Percentiles rank a stretch among this genome's conserved stretches.
Evolutionary conservation across 2,888 invertebrate genomes (phyloP).

Genomic region (Caenorhabditis imperialis): DNA sequence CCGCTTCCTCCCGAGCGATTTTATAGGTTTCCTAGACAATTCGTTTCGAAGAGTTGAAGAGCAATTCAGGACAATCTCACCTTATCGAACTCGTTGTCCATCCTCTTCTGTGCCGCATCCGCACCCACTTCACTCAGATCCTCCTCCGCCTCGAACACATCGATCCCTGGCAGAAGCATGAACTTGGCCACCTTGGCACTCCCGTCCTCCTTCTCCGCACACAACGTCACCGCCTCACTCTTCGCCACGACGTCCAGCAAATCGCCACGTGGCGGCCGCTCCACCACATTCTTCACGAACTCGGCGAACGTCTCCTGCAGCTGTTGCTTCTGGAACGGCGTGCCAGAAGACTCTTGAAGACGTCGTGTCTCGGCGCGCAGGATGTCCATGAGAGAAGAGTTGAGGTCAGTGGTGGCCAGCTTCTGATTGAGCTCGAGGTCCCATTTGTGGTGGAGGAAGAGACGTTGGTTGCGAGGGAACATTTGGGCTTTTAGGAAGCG

Average conservation of each 20-base stretch:
- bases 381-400: constrained; percentile 19
- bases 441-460: constrained; percentile 41
- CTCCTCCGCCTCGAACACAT: constrained; percentile 37
- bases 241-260: constrained; percentile 24
- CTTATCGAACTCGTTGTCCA: constrained; percentile 28
- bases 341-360: constrained; percentile 8
- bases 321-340: constrained; percentile 22
- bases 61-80: background rate
- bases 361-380: constrained; percentile 14
- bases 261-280: constrained; percentile 17
- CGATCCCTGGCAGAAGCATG: constrained; percentile 31
- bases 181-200: constrained; percentile 20
- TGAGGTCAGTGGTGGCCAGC: constrained; percentile 2
- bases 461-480: constrained; percentile 28
- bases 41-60: background rate
- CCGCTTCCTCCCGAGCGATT: constrained; percentile 33
- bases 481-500: constrained; percentile 20
- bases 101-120: constrained; percentile 15
- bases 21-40: constrained; percentile 35
- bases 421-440: constrained; percentile 18
- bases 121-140: constrained; percentile 5
- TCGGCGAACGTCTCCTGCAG: constrained; percentile 38
- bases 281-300: constrained; percentile 27
- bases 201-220: constrained; percentile 38
- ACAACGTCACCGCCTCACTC: constrained; percentile 39